A percentile compares a stretch with the other conserved stretches of the same genome.
Evolutionary conservation across 2,888 invertebrate species (phyloP).

Genomic region (Frankliniella fusca): DNA sequence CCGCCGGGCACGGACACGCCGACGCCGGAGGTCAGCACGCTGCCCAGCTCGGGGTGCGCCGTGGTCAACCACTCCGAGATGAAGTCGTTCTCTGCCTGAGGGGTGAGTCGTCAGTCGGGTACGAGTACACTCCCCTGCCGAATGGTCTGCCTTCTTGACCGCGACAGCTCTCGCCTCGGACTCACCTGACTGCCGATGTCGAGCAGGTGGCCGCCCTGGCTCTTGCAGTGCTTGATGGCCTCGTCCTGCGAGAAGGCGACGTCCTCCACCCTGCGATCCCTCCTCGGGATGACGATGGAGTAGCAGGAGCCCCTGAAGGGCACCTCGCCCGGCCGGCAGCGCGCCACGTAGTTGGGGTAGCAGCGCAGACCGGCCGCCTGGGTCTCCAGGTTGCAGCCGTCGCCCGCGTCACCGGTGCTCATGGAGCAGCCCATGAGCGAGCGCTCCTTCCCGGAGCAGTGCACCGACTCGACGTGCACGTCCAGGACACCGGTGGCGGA

Average conservation of each 20-base stretch:
- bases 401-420: constrained; percentile 36
- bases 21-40: constrained; percentile 51
- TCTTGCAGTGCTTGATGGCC: constrained; percentile 48
- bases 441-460: constrained; percentile 49
- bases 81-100: constrained; percentile 54
- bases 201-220: constrained; percentile 48
- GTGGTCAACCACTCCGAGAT: constrained; percentile 52
- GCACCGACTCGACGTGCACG: constrained; percentile 43
- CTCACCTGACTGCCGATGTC: constrained; percentile 48
- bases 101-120: neutral
- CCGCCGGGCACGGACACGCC: constrained; percentile 47
- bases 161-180: neutral
- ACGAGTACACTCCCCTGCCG: too few species aligned
- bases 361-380: constrained; percentile 50
- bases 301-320: constrained; percentile 51
- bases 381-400: constrained; percentile 44
- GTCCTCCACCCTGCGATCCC: constrained; percentile 40
- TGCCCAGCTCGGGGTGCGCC: constrained; percentile 44
- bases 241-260: constrained; percentile 47
- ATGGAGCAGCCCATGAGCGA: constrained; percentile 44
- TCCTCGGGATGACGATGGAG: constrained; percentile 46
- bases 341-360: constrained; percentile 45
- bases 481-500: constrained; percentile 39
- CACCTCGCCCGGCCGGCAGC: constrained; percentile 51
- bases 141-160: too few species aligned